A percentile compares a stretch with the other conserved stretches of the same genome.
Conservation (phyloP, 2,113 vertebrate genomes). For the Chinchilla lanigera region DNA sequence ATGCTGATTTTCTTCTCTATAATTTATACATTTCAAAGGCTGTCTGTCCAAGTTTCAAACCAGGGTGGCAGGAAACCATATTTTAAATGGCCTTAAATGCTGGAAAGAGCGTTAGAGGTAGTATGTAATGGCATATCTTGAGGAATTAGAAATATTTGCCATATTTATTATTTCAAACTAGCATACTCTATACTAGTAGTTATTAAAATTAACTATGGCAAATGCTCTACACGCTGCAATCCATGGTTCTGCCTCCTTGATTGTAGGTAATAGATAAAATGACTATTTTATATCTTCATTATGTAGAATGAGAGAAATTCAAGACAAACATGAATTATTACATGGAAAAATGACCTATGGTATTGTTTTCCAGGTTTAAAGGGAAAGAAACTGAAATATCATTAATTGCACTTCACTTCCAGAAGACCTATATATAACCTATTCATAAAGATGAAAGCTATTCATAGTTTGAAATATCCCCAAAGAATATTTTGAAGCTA, state of each 20-base stretch:
- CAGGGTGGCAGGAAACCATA: conserved; percentile 68
- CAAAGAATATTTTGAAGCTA: neutral
- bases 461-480: neutral
- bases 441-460: neutral
- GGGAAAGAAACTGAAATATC: neutral
- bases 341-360: neutral
- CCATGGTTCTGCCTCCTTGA: neutral
- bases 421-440: neutral
- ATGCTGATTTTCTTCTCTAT: conserved; percentile 83
- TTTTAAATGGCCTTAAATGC: conserved; percentile 66
- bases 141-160: conserved; percentile 69
- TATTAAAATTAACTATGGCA: neutral
- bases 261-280: neutral
- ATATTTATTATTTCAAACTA: conserved; percentile 55
- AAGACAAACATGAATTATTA: neutral
- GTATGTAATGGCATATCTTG: conserved; percentile 70
- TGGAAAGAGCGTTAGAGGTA: conserved; percentile 63
- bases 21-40: conserved; percentile 85
- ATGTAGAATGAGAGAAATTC: neutral
- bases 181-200: neutral
- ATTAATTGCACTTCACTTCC: neutral
- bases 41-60: conserved; percentile 81
- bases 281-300: neutral
- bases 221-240: neutral
- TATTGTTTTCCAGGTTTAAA: neutral